Evolutionary conservation across 2,888 invertebrate genomes (phyloP).

Genomic region (Euzetes globulus): DNA sequence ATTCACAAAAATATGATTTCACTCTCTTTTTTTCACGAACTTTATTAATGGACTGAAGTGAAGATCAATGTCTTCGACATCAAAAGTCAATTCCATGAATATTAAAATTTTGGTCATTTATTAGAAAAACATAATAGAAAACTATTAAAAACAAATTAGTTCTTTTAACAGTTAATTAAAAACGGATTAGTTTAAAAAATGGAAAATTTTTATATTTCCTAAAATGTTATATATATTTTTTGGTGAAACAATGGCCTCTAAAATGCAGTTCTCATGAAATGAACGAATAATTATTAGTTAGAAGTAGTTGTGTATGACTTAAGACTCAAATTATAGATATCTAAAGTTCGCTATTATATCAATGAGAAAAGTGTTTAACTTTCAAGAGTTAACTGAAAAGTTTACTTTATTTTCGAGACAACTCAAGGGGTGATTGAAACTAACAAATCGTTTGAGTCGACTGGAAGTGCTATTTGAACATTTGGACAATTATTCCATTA

Average conservation of each 20-base stretch:
- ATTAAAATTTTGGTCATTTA: neutral
- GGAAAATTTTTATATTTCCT: neutral
- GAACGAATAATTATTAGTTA: constrained; percentile 1
- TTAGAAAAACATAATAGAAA: neutral
- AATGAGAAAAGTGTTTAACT: neutral
- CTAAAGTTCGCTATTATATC: neutral
- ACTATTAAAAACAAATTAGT: neutral
- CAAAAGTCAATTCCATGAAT: neutral
- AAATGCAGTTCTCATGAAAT: neutral
- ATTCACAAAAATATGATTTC: neutral
- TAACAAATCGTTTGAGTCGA: neutral
- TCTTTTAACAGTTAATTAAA: neutral
- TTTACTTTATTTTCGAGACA: neutral
- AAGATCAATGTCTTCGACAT: neutral
- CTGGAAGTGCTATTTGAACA: neutral
- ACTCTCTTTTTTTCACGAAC: neutral
- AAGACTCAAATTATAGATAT: neutral
- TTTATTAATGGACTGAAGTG: neutral
- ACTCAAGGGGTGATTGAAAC: constrained; percentile 12
- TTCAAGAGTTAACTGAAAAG: neutral
- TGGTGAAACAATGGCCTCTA: neutral
- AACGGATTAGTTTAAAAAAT: neutral
- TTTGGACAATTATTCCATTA: too few species aligned
- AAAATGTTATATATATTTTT: neutral
- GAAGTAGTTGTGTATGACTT: neutral